Evolutionary conservation across 2,113 vertebrate genomes (phyloP).

Genomic region (Bombycilla garrulus): DNA sequence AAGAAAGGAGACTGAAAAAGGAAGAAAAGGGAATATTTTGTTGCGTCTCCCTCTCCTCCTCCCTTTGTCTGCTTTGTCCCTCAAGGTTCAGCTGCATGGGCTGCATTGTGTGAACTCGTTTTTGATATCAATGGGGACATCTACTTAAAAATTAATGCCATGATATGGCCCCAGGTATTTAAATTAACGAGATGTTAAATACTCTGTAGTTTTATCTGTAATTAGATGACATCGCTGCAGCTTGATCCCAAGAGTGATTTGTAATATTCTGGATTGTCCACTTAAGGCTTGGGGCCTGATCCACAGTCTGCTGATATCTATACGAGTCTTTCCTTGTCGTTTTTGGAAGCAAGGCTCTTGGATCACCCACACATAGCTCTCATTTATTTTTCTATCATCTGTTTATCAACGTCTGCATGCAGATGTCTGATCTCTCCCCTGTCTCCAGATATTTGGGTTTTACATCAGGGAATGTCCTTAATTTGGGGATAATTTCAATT

Average conservation of each 20-base stretch:
- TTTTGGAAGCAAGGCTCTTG: background rate
- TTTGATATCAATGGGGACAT: conserved; percentile 64
- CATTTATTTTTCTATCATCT: conserved; percentile 14
- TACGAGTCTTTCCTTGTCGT: background rate
- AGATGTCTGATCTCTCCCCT: background rate
- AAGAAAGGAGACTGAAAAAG: background rate
- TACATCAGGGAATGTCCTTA: background rate
- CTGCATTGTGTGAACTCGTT: background rate
- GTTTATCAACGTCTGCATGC: background rate
- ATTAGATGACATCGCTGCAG: conserved; percentile 59
- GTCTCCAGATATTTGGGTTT: conserved; percentile 8
- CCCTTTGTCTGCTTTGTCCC: conserved; percentile 43
- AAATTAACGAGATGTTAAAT: conserved; percentile 71
- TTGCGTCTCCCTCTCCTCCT: background rate
- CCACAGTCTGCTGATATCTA: background rate
- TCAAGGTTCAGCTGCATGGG: background rate
- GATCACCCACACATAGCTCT: background rate
- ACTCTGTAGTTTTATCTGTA: conserved; percentile 67
- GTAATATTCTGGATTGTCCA: conserved; percentile 27
- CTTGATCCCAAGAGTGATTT: conserved; percentile 51
- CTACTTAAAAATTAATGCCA: conserved; percentile 59
- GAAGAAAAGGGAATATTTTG: background rate
- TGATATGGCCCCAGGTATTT: conserved; percentile 67
- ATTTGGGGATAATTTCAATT: conserved; percentile 27
- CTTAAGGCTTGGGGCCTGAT: conserved; percentile 30